These are phyloP conservation scores for Poliocrania exsul DNA, from an alignment of 2,797 vertebrate species.

Conservation along the genomic window DNA sequence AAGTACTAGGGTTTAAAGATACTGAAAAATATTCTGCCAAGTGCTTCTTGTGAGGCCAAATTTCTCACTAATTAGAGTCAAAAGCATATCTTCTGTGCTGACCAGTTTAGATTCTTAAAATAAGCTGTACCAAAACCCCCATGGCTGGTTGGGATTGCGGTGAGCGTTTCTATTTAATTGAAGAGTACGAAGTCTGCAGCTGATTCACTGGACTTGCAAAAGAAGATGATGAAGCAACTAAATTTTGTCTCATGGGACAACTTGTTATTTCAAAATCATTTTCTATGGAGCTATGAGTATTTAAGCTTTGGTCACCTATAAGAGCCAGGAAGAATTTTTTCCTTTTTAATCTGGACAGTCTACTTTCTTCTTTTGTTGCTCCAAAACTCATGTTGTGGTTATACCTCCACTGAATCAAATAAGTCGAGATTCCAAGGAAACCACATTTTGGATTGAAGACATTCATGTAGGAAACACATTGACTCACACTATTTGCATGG, in stretches of 20 bases:
- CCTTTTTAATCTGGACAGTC: not conserved
- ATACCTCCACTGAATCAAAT: not conserved
- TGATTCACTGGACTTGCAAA: constrained; percentile 36
- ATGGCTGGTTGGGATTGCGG: not conserved
- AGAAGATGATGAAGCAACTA: constrained; percentile 11
- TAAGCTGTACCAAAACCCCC: not conserved
- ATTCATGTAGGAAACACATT: not conserved
- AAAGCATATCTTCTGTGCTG: not conserved
- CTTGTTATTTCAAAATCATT: constrained; percentile 11
- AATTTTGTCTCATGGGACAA: not conserved
- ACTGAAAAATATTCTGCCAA: not conserved
- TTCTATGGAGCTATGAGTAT: not conserved
- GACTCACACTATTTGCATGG: not conserved
- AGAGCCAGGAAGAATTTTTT: not conserved
- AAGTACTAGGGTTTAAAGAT: not conserved
- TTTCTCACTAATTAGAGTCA: not conserved
- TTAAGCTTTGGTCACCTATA: not conserved
- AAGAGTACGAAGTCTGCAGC: not conserved
- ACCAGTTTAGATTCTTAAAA: not conserved
- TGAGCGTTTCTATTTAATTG: constrained; percentile 8
- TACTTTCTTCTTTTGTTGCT: not conserved
- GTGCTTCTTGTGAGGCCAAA: not conserved
- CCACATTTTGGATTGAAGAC: not conserved
- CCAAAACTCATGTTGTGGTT: not conserved
- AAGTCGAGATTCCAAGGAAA: constrained; percentile 1